Evolutionary conservation across 2,113 vertebrate genomes (phyloP), one percentile per base, ranked within the genome.

Genomic region (Cettia cetti): DNA sequence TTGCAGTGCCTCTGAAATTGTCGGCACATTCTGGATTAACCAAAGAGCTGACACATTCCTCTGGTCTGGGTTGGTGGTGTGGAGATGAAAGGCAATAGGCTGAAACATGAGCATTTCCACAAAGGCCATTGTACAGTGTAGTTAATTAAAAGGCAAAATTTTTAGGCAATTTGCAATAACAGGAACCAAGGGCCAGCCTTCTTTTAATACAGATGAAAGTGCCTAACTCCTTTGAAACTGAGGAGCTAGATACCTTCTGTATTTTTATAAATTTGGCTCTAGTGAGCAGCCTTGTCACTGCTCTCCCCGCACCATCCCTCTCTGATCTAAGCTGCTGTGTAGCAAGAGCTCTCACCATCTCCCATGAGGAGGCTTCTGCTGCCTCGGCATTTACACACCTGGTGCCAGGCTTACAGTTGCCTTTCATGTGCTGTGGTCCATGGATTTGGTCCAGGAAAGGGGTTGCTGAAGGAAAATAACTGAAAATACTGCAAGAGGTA

Each of bases 351-450:
- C 65, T 88, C 13, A 2, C 35, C 52, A 7, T 78, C n/a, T 87
- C 75, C 83, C 64, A 15, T 21, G 80, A 66, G 83, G 80, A 26
- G 40, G 64, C 86, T 86, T 77, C 80, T 65, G 81, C 85, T 81
- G 76, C 76, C 47, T 71, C 40, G 64, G 69, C 53, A 77, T 94
- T 84, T 86, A 39, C 59, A 87, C 84, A 85, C 89, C 86, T 94
- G 86, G 74, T 95, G 57, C 84, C 91, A 85, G 74, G 63, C 78
- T 91, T 78, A 53, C 53, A 53, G 78, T 16, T 50, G 89, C 78
- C 89, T 96, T 95, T 97, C 82, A 72, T 87, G 87, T 95, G 45
- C 93, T 66, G 66, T 69, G 84, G 74, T 68, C 66, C n/a, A 26
- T 4, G 57, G 81, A 79, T 91, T 85, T 91, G 45, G 42, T 92